Conservation (phyloP, 2,888 invertebrate genomes). For the Tenthredo scrophulariae region DNA sequence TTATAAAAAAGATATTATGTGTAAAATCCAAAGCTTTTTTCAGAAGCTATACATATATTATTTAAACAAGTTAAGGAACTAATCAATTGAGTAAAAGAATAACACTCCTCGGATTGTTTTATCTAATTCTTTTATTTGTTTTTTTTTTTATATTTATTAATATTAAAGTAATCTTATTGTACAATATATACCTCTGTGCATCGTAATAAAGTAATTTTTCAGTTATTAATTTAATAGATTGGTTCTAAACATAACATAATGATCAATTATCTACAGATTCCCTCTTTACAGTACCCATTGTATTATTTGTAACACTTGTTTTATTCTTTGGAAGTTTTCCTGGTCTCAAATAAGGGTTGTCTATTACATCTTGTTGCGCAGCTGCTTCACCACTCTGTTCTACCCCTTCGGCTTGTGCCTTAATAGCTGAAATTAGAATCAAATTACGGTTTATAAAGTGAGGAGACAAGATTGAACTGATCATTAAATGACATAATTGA, state of each 20-base stretch:
- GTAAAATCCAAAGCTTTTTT: background rate
- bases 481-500: background rate
- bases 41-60: slow-evolving; percentile 37
- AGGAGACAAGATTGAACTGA: background rate
- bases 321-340: slow-evolving; percentile 77
- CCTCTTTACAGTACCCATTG: slow-evolving; percentile 29
- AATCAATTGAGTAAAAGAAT: background rate
- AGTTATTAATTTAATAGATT: slow-evolving; percentile 3
- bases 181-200: slow-evolving; percentile 57
- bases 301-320: slow-evolving; percentile 53
- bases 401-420: slow-evolving; percentile 63
- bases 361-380: slow-evolving; percentile 74
- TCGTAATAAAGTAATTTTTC: slow-evolving; percentile 49
- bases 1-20: background rate
- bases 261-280: slow-evolving; percentile 42
- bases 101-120: slow-evolving; percentile 26
- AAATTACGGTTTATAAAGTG: background rate
- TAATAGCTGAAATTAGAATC: slow-evolving; percentile 59
- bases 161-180: slow-evolving; percentile 57
- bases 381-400: slow-evolving; percentile 72
- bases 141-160: slow-evolving; percentile 46
- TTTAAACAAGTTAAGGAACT: background rate
- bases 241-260: background rate
- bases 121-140: slow-evolving; percentile 3
- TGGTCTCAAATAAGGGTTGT: slow-evolving; percentile 76